These are phyloP conservation scores for Pandion haliaetus DNA, from an alignment of 2,113 vertebrate genomes.

Conservation along the genomic window DNA sequence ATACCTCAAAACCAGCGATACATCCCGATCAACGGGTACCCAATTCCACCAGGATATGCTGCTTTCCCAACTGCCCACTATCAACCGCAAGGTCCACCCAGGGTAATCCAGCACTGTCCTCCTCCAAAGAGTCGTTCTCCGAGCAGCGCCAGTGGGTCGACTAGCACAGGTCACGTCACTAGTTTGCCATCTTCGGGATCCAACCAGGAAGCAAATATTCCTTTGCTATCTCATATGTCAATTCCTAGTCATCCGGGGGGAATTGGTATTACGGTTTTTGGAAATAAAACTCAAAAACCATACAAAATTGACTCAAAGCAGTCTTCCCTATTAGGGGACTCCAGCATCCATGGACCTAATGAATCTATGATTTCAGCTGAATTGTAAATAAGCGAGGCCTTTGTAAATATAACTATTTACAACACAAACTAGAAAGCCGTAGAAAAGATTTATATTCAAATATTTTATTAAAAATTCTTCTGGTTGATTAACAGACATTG, in stretches of 20 bases:
- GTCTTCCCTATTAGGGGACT: conserved; percentile 83
- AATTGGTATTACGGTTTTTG: conserved; percentile 80
- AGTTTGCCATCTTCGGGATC: conserved; percentile 94
- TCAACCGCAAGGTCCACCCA: conserved; percentile 76
- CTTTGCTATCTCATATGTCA: conserved; percentile 90
- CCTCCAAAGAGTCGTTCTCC: conserved; percentile 97
- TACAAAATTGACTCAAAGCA: conserved; percentile 89
- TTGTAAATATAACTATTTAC: conserved; percentile 75
- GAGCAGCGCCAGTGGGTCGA: conserved; percentile 97
- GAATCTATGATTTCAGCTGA: conserved; percentile 93
- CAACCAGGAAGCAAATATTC: conserved; percentile 96
- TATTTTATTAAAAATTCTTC: conserved; percentile 77
- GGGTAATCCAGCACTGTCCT: conserved; percentile 92
- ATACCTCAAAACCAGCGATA: conserved; percentile 90
- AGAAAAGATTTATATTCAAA: conserved; percentile 85
- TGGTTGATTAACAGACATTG: conserved; percentile 61
- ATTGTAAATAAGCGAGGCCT: conserved; percentile 75
- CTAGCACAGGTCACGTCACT: conserved; percentile 96
- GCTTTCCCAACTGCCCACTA: conserved; percentile 93
- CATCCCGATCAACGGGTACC: conserved; percentile 95
- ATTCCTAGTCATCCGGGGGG: conserved; percentile 81
- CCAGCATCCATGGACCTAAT: conserved; percentile 85
- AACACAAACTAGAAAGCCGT: conserved; percentile 57
- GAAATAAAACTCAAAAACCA: conserved; percentile 87
- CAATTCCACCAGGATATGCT: conserved; percentile 92